Evolutionary conservation across 1,140 invertebrate species (phyloP).

Genomic region (Bombyx mandarina): DNA sequence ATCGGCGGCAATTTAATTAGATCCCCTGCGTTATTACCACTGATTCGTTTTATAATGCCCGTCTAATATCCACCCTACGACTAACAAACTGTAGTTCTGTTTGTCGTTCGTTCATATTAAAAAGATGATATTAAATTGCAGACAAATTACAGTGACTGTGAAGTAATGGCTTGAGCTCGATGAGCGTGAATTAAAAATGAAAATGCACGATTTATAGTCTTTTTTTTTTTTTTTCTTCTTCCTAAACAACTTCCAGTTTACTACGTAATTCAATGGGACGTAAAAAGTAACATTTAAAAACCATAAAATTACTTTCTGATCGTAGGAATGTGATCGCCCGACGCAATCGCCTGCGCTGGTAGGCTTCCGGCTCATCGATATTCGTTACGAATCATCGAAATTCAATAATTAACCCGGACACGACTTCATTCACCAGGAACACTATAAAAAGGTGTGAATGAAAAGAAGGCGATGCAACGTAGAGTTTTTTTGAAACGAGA

Average conservation of each 20-base stretch:
- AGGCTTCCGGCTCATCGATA: slow-evolving; percentile 67
- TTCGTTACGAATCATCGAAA: slow-evolving; percentile 68
- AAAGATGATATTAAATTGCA: no score
- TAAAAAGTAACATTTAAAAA: slow-evolving; percentile 50
- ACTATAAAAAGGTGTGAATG: slow-evolving; percentile 66
- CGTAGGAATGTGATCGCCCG: slow-evolving; percentile 55
- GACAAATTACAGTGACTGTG: no score
- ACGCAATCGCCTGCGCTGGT: slow-evolving; percentile 53
- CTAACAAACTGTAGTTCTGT: slow-evolving; percentile 27
- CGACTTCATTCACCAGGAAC: slow-evolving; percentile 68
- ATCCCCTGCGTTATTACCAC: slow-evolving; percentile 62
- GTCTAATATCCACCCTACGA: slow-evolving; percentile 45
- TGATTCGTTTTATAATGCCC: slow-evolving; percentile 66
- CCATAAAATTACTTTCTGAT: slow-evolving; percentile 66
- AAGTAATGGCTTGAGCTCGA: no score
- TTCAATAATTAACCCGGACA: slow-evolving; percentile 70
- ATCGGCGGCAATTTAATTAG: slow-evolving; percentile 69
- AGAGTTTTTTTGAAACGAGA: slow-evolving; percentile 34
- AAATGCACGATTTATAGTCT: no score
- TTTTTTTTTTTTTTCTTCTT: no score
- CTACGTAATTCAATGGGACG: no score
- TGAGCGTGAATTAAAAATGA: no score
- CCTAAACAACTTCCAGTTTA: no score
- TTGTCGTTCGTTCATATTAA: slow-evolving; percentile 19
- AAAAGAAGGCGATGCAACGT: slow-evolving; percentile 30